Evolutionary conservation across 2,113 vertebrate genomes (phyloP), one percentile per base, ranked within the genome.

Genomic region (Kryptolebias marmoratus): DNA sequence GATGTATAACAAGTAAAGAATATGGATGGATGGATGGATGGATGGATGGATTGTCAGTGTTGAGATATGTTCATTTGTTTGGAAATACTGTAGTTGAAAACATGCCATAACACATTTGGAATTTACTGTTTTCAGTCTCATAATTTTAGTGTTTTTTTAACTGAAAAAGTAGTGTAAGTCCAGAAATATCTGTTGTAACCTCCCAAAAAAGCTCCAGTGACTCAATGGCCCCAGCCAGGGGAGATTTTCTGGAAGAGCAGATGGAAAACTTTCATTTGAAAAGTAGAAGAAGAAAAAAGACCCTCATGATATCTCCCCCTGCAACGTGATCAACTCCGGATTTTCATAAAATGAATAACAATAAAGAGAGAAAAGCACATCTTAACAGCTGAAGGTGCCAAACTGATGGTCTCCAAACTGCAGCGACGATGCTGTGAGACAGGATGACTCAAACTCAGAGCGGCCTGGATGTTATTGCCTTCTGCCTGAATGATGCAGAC

Each of bases 391-490:
- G 1, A 16, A 52, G 53, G 53, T 66, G 49, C 15, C 59, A 72
- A 65, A 76, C 4, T 0, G 55, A 62, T 0, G 15, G 30, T 59
- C 30, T 49, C 27, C 42, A 30, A 60, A 6, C 22, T 55, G 45
- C 58, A 31, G 32, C 4, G 44, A 50, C 1, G 65, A 55, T 18
- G 45, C n/a, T 53, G 42, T 6, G 12, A 64, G 55, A 52, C 13
- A 45, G 28, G 31, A 59, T 86, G 75, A 79, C 57, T 86, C 67
- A 83, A 42, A 67, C 18, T 54, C 13, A 62, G 15, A 57, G 22
- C 15, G 0, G 15, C 32, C 18, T 39, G 36, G 10, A 11, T 66
- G 8, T 52, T 65, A 28, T 45, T 44, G 13, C 1, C 28, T 68
- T 53, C 42, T 30, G 55, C 8, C 39, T 55, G 45, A 71, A 22